Evolutionary conservation across 2,888 invertebrate species (phyloP).

Genomic region (Lasius fuliginosus): DNA sequence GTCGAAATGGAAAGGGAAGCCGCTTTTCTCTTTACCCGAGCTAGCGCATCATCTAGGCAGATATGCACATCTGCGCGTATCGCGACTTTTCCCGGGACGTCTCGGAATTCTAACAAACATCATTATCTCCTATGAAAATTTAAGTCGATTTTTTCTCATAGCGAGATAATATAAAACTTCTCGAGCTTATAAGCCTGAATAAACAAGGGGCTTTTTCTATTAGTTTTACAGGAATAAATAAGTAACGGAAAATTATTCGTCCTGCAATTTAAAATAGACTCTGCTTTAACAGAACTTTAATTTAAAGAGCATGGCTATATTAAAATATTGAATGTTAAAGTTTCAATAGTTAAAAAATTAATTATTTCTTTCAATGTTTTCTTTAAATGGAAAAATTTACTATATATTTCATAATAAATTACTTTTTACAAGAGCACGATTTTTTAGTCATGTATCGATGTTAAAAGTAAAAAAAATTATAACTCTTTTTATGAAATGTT

Average conservation of each 20-base stretch:
- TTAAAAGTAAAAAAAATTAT: background rate
- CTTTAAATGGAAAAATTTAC: background rate
- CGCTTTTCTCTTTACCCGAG: constrained; percentile 35
- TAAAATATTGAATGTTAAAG: background rate
- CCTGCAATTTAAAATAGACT: background rate
- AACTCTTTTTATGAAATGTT: background rate
- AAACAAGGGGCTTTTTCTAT: background rate
- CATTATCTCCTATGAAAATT: background rate
- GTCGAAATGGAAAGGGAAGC: constrained; percentile 47
- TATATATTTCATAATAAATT: background rate
- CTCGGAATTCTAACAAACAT: background rate
- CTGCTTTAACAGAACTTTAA: background rate
- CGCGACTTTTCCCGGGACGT: background rate
- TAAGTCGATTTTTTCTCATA: background rate
- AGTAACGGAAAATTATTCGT: background rate
- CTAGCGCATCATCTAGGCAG: background rate
- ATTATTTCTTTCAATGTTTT: background rate
- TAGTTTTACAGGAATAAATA: background rate
- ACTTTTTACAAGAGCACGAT: background rate
- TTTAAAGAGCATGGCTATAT: background rate
- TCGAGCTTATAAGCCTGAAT: background rate
- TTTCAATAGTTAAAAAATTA: background rate
- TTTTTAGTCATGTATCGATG: background rate
- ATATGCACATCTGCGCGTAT: background rate
- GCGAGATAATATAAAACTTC: background rate